Percentiles rank a stretch among this genome's conserved stretches.
phyloP scores from a whole-genome alignment of 2,113 vertebrate genomes.

The Laterallus jamaicensis region DNA sequence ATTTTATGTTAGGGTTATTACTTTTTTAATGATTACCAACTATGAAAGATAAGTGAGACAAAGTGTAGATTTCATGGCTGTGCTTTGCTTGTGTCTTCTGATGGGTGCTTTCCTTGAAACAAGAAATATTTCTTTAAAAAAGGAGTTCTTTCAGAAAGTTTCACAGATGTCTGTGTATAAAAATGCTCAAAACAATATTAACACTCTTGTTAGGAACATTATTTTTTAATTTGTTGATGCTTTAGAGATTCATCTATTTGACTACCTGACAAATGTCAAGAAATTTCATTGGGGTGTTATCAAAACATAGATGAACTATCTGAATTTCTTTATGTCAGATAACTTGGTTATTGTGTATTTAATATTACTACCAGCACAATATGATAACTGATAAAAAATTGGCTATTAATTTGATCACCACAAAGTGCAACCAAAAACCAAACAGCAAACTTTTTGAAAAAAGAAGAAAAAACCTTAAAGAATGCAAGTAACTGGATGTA shows the following conservation, averaged over 20 bases:
- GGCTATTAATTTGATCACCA: not conserved
- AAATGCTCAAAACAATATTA: not conserved
- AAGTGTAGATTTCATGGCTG: not conserved
- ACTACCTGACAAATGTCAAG: not conserved
- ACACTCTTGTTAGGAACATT: not conserved
- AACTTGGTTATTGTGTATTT: not conserved
- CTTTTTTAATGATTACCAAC: not conserved
- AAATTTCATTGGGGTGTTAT: not conserved
- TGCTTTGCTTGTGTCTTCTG: not conserved
- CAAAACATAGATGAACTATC: not conserved
- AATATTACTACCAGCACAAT: not conserved
- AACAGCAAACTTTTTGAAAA: not conserved
- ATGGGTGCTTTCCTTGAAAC: not conserved
- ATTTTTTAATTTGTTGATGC: not conserved
- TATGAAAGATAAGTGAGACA: not conserved
- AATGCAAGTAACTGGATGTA: not conserved
- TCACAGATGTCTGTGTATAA: not conserved
- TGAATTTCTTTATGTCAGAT: not conserved
- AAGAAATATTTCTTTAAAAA: not conserved
- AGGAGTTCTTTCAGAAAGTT: not conserved
- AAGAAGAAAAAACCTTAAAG: not conserved
- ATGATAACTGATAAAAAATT: not conserved
- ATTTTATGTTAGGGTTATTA: not conserved
- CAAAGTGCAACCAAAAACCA: not conserved
- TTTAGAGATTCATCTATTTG: not conserved